Percentiles rank a stretch among this genome's conserved stretches.
Conservation (phyloP, 2,797 vertebrate species). For the Taenioides sp. region DNA sequence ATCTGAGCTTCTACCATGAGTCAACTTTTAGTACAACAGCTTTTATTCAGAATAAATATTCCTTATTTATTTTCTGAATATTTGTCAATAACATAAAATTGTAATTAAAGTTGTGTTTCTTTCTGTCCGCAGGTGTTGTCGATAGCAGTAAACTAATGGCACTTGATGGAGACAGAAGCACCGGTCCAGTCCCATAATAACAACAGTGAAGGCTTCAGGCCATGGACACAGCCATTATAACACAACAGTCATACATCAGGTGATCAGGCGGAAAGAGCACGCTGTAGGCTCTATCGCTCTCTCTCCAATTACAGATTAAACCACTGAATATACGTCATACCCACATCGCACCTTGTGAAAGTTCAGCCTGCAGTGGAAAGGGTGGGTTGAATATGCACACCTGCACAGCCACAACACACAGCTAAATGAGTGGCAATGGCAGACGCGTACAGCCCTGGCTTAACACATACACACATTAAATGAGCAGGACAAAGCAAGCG, state of each 20-base stretch:
- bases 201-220: conserved; percentile 16
- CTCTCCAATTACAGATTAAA: conserved; percentile 52
- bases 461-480: conserved; percentile 47
- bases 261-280: conserved; percentile 39
- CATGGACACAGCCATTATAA: background rate
- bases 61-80: background rate
- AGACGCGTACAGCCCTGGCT: conserved; percentile 40
- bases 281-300: conserved; percentile 22
- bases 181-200: conserved; percentile 12
- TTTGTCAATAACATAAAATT: background rate
- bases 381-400: conserved; percentile 22
- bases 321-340: conserved; percentile 55
- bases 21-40: background rate
- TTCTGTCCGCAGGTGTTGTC: conserved; percentile 46
- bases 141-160: conserved; percentile 13
- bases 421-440: conserved; percentile 67
- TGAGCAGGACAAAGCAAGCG: conserved; percentile 42
- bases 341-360: conserved; percentile 34
- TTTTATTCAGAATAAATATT: background rate
- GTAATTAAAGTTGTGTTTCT: conserved; percentile 21
- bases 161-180: conserved; percentile 1
- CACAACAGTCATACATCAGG: conserved; percentile 19
- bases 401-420: conserved; percentile 60
- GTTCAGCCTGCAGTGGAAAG: conserved; percentile 15
- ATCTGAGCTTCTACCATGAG: no score